phyloP scores from a whole-genome alignment of 2,797 vertebrate genomes.

The Acropternis orthonyx region DNA sequence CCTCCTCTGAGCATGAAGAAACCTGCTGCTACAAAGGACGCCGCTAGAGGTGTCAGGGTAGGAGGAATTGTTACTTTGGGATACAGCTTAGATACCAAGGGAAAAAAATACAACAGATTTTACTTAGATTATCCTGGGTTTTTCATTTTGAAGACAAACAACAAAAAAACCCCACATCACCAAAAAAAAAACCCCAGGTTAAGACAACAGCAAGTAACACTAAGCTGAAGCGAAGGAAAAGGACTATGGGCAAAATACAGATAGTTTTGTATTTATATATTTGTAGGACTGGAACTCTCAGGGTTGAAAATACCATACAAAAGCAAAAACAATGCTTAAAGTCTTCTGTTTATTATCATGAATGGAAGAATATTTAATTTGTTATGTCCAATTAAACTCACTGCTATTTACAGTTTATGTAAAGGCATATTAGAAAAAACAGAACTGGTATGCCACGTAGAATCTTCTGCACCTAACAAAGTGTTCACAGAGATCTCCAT shows the following conservation, averaged over 20 bases:
- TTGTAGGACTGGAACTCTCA: background rate
- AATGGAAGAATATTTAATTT: background rate
- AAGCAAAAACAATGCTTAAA: background rate
- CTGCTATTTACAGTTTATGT: background rate
- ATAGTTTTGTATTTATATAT: background rate
- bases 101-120: background rate
- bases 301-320: background rate
- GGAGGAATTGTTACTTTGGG: background rate
- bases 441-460: background rate
- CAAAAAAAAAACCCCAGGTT: background rate
- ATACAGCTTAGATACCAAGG: background rate
- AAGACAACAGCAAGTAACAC: background rate
- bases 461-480: background rate
- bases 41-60: accelerated
- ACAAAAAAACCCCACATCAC: background rate
- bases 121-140: background rate
- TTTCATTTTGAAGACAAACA: background rate
- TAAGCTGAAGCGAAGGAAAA: background rate
- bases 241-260: background rate
- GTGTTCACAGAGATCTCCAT: background rate
- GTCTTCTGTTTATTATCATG: background rate
- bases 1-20: background rate
- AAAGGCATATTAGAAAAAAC: background rate
- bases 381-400: background rate
- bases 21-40: background rate